Conservation (phyloP, 2,797 vertebrate genomes). For the Pseudochromis fuscus region DNA sequence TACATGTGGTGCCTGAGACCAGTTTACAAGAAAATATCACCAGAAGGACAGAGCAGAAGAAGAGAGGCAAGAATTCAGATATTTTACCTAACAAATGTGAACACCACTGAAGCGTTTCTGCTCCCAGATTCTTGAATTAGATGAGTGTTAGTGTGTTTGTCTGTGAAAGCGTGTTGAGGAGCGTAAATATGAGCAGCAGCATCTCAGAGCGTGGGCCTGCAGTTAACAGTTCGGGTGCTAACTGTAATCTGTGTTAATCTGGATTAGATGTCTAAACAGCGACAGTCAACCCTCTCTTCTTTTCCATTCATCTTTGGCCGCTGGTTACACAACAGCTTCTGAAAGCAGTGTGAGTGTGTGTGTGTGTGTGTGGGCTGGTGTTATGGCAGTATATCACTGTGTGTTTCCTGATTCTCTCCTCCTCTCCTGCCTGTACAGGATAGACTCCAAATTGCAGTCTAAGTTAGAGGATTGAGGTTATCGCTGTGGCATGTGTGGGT, state of each 20-base stretch:
- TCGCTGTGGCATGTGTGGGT: conserved; percentile 2
- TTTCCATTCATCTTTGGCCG: conserved; percentile 60
- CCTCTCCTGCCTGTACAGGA: conserved; percentile 18
- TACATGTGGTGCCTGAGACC: conserved; percentile 16
- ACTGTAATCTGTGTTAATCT: conserved; percentile 76
- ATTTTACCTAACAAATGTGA: background rate
- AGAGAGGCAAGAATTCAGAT: background rate
- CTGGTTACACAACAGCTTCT: conserved; percentile 66
- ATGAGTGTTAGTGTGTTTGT: background rate
- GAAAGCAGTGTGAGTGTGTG: conserved; percentile 15
- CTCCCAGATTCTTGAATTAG: background rate
- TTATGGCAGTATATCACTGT: conserved; percentile 14
- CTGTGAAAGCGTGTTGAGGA: background rate
- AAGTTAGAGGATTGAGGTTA: conserved; percentile 59
- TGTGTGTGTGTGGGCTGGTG: conserved; percentile 35
- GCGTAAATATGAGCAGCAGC: conserved; percentile 27
- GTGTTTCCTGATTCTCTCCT: conserved; percentile 39
- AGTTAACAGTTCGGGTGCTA: conserved; percentile 58
- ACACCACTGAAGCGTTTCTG: background rate
- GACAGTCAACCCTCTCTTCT: conserved; percentile 56
- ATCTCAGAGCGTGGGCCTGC: conserved; percentile 28
- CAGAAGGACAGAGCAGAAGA: background rate
- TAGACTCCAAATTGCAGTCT: conserved; percentile 19
- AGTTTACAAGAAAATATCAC: background rate
- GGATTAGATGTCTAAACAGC: conserved; percentile 74